phyloP scores from a whole-genome alignment of 2,888 invertebrate genomes.

The Serripes groenlandicus region DNA sequence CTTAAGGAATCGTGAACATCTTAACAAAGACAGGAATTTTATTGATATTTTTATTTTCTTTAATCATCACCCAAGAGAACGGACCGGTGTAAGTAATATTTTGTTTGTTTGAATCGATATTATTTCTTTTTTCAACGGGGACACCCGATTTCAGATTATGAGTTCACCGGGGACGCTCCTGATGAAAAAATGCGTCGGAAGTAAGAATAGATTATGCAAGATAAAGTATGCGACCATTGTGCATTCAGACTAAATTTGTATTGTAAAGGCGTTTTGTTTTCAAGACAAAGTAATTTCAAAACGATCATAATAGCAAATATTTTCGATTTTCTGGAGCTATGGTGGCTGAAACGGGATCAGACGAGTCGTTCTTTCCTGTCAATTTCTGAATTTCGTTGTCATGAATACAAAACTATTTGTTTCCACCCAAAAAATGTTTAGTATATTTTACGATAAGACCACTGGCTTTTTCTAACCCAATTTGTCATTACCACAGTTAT shows the following conservation, averaged over 20 bases:
- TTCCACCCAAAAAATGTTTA: too few species aligned
- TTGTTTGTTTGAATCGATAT: slow-evolving; percentile 14
- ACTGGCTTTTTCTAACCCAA: too few species aligned
- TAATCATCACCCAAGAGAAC: slow-evolving; percentile 82
- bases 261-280: too few species aligned
- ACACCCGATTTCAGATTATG: slow-evolving; percentile 1
- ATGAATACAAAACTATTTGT: slow-evolving; percentile 4
- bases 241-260: background rate
- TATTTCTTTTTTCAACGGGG: slow-evolving; percentile 36
- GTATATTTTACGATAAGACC: too few species aligned
- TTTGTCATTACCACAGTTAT: too few species aligned
- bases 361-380: background rate
- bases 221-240: background rate
- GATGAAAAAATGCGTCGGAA: slow-evolving; percentile 35
- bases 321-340: background rate
- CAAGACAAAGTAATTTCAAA: too few species aligned
- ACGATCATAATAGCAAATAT: too few species aligned
- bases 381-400: slow-evolving; percentile 4
- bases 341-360: background rate
- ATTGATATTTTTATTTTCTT: slow-evolving; percentile 76
- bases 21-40: slow-evolving; percentile 60
- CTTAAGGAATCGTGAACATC: slow-evolving; percentile 78
- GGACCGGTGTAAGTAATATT: slow-evolving; percentile 83
- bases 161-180: slow-evolving; percentile 60
- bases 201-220: background rate